Evolutionary conservation across 2,113 vertebrate species (phyloP).

Genomic region (Heloderma charlesbogerti): DNA sequence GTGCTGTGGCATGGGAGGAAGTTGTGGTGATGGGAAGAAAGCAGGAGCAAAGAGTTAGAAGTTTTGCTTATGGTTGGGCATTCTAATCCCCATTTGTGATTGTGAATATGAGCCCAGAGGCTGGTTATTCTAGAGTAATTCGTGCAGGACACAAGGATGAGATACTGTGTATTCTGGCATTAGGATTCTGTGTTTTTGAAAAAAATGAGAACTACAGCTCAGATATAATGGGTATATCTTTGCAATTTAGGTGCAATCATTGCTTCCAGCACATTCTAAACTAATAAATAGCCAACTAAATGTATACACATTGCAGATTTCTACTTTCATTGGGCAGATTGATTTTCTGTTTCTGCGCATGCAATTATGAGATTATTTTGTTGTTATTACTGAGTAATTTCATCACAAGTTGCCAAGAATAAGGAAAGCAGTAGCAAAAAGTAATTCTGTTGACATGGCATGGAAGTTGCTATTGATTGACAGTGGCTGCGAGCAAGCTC

Average conservation of each 20-base stretch:
- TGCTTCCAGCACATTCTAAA: not conserved
- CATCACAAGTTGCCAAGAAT: not conserved
- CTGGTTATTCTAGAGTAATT: not conserved
- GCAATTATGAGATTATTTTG: conserved; percentile 14
- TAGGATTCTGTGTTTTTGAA: not conserved
- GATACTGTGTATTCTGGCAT: too few species aligned
- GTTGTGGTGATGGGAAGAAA: too few species aligned
- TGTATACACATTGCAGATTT: not conserved
- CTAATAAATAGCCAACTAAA: not conserved
- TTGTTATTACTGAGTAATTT: conserved; percentile 3
- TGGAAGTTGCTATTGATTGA: not conserved
- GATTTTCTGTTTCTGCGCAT: not conserved
- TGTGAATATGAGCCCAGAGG: not conserved
- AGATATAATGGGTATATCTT: not conserved
- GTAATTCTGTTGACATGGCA: not conserved
- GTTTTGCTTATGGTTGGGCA: not conserved
- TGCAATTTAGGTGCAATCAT: not conserved
- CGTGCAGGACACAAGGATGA: not conserved
- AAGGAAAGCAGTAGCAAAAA: not conserved
- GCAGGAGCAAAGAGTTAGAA: not conserved
- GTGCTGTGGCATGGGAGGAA: not conserved
- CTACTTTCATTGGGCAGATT: not conserved
- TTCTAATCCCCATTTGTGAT: not conserved
- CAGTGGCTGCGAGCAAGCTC: not conserved
- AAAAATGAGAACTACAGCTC: not conserved